Evolutionary conservation across 2,888 invertebrate genomes (phyloP), one percentile per base, ranked within the genome.

Genomic region (Xestia sexstrigata): DNA sequence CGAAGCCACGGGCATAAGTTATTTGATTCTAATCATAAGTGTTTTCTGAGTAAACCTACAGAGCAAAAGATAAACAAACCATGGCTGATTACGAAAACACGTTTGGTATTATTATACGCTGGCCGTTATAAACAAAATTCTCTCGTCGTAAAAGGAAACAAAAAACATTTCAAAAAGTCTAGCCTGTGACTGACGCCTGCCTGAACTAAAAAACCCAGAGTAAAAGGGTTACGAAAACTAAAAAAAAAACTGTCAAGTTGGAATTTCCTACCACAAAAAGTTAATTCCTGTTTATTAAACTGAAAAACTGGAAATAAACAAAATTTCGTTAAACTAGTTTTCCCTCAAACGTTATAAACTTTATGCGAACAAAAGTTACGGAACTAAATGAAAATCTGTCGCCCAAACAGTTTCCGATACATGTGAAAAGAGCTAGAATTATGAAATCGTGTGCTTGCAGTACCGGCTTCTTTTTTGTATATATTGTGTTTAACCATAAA

Each of bases 351-450:
- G 78, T 74, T 76, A 67, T 65, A 87, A 45, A 88, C 83, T 81
- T 88, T 86, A 60, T 45, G 76, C 39, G 45, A 68, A 79, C 74
- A 68, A 85, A 87, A 85, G 81, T 88, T 80, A 52, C 13, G n/a
- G 17, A 79, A 78, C 67, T 66, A 76, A 81, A 78, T 79, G 76
- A 71, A 83, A 89, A 90, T 84, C 83, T 90, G 84, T 87, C 74
- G 67, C 68, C 68, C 42, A 42, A 82, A 86, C n/a, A 66, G 72
- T 55, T 76, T 11, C 45, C 71, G 62, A 81, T 79, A 80, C 47
- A 49, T 47, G 47, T 39, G 30, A 13, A 58, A 66, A 42, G 20
- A 68, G 65, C 20, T 68, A 65, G 35, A 83, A 66, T 74, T 49
- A 55, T 74, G 0, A 72, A 78, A 39, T 13, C 8, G 15, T 52